Evolutionary conservation across 2,797 vertebrate genomes (phyloP).

Genomic region (Gallinago stenura): DNA sequence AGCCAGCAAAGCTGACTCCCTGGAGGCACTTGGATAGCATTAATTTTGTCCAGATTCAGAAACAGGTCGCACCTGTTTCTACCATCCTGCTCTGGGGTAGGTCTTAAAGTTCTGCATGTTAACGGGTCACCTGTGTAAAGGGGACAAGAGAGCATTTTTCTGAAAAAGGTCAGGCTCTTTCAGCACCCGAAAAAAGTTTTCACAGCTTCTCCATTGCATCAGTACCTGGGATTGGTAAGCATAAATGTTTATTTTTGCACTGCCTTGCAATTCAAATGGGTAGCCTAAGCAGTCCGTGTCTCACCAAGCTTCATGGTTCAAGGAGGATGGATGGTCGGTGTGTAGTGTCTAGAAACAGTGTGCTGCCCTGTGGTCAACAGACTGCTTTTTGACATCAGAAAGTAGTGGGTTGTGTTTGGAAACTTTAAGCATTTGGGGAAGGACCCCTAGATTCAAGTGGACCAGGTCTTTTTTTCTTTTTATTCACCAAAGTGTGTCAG

Average conservation of each 20-base stretch:
- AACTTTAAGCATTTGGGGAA: neutral
- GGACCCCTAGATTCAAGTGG: neutral
- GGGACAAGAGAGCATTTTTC: neutral
- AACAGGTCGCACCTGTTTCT: neutral
- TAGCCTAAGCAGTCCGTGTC: neutral
- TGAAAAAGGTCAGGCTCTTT: neutral
- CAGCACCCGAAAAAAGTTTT: neutral
- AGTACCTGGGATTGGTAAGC: neutral
- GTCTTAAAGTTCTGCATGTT: neutral
- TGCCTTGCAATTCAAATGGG: neutral
- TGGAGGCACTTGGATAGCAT: neutral
- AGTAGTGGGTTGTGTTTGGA: neutral
- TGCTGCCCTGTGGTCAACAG: neutral
- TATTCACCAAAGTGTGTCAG: accelerated
- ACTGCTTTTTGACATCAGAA: neutral
- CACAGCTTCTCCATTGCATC: neutral
- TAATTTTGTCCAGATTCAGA: neutral
- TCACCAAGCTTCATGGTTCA: neutral
- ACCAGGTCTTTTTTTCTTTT: neutral
- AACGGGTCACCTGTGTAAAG: neutral
- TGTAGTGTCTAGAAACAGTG: neutral
- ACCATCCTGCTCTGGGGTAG: neutral
- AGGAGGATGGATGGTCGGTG: neutral
- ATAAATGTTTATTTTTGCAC: neutral
- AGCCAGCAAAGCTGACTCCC: neutral